phyloP scores from a whole-genome alignment of 2,888 invertebrate species.

The Scaptomyza parva region DNA sequence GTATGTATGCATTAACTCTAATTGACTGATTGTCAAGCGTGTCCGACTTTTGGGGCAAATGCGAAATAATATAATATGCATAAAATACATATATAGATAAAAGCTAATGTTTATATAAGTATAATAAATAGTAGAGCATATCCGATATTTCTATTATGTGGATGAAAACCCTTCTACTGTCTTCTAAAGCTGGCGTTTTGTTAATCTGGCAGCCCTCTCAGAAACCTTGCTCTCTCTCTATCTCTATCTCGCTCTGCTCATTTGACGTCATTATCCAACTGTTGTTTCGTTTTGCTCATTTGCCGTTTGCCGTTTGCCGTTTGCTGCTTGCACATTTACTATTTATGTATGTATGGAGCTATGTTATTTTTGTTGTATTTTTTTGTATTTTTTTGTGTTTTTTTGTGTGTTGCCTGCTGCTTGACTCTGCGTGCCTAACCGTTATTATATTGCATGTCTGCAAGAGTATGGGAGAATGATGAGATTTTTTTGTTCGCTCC shows the following conservation, averaged over 20 bases:
- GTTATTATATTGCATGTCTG: slow-evolving; percentile 52
- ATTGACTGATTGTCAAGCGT: slow-evolving; percentile 47
- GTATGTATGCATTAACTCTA: slow-evolving; percentile 24
- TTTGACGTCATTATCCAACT: slow-evolving; percentile 65
- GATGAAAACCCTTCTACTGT: slow-evolving; percentile 10
- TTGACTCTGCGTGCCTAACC: slow-evolving; percentile 55
- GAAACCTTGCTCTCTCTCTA: slow-evolving; percentile 2
- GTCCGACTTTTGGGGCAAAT: slow-evolving; percentile 27
- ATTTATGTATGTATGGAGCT: slow-evolving; percentile 8
- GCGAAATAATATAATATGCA: slow-evolving; percentile 30
- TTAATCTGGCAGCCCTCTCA: slow-evolving; percentile 44
- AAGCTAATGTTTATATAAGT: slow-evolving; percentile 23
- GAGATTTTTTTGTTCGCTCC: slow-evolving; percentile 39
- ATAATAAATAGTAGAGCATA: slow-evolving; percentile 23
- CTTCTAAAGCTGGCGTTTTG: slow-evolving; percentile 9
- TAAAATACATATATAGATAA: slow-evolving; percentile 22
- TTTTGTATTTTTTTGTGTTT: slow-evolving; percentile 1
- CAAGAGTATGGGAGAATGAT: slow-evolving; percentile 17
- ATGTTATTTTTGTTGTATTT: slow-evolving; percentile 1
- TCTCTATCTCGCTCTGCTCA: slow-evolving; percentile 21
- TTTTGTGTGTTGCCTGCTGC: slow-evolving; percentile 10
- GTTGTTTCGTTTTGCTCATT: slow-evolving; percentile 48
- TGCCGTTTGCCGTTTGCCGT: slow-evolving; percentile 21
- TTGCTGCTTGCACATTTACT: slow-evolving; percentile 37
- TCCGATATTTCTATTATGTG: slow-evolving; percentile 10